phyloP scores from a whole-genome alignment of 2,888 invertebrate species.

The Agonopterix heracliana region DNA sequence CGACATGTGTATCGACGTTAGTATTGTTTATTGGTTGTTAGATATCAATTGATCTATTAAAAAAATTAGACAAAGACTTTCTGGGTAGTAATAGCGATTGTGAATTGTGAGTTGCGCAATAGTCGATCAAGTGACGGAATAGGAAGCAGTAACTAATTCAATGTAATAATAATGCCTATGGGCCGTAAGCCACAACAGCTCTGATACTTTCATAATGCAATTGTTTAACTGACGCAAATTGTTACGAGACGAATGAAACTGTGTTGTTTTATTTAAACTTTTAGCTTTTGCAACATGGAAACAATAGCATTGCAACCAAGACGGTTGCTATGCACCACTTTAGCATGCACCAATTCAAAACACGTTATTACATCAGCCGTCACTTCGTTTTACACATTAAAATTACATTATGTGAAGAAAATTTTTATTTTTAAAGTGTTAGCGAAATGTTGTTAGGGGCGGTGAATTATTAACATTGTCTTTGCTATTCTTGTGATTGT shows the following conservation, averaged over 20 bases:
- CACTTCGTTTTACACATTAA: too few species aligned
- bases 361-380: too few species aligned
- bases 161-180: not conserved
- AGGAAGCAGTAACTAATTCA: not conserved
- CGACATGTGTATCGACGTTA: too few species aligned
- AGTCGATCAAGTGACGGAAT: not conserved
- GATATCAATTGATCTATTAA: not conserved
- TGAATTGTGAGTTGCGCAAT: not conserved
- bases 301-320: slow-evolving; percentile 20
- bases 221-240: not conserved
- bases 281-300: not conserved
- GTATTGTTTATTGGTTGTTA: not conserved
- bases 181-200: not conserved
- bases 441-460: too few species aligned
- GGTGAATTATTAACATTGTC: too few species aligned
- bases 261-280: not conserved
- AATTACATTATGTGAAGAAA: too few species aligned
- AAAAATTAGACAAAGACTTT: not conserved
- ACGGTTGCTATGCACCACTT: slow-evolving; percentile 25
- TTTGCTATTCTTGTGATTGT: too few species aligned
- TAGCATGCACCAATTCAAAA: not conserved
- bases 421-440: too few species aligned
- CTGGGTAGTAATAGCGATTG: not conserved
- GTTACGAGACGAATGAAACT: not conserved
- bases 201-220: not conserved